A percentile compares a stretch with the other conserved stretches of the same genome.
phyloP scores from a whole-genome alignment of 2,888 invertebrate species.

The Eustalomyia histrio region DNA sequence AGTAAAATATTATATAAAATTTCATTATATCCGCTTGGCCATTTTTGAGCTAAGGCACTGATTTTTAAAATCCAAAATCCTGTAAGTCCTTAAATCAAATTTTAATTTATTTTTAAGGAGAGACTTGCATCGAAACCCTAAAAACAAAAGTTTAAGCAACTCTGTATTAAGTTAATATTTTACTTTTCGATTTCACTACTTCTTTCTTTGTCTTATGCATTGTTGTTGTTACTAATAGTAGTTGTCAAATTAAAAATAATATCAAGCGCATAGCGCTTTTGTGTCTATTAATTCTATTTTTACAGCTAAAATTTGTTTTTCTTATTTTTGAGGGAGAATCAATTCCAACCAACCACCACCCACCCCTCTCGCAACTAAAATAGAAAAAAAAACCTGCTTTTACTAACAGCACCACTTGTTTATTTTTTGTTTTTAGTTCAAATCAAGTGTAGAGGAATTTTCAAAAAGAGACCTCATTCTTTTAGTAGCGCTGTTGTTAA shows the following conservation, averaged over 20 bases:
- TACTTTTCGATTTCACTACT: not conserved
- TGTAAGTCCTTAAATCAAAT: no score
- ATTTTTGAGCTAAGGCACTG: no score
- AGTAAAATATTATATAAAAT: no score
- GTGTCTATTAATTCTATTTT: conserved; percentile 24
- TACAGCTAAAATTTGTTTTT: conserved; percentile 14
- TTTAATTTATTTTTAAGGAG: no score
- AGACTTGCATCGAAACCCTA: no score
- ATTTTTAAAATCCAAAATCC: no score
- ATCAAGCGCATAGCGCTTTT: not conserved
- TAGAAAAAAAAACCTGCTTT: conserved; percentile 13
- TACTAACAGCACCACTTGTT: conserved; percentile 20
- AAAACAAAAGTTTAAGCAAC: no score
- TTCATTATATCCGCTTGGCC: no score
- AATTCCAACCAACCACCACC: not conserved
- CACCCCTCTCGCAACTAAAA: not conserved
- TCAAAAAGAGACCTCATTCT: conserved; percentile 38
- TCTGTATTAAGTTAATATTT: not conserved
- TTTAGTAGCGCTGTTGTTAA: conserved; percentile 21
- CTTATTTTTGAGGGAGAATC: conserved; percentile 11
- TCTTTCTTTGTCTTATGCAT: not conserved
- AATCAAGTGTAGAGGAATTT: conserved; percentile 39
- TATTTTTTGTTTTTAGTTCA: conserved; percentile 15
- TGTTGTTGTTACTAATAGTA: conserved; percentile 15
- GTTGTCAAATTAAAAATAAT: conserved; percentile 18